Evolutionary conservation across 2,888 invertebrate genomes (phyloP), one percentile per base, ranked within the genome.

Genomic region (Pseudococcus viburni): DNA sequence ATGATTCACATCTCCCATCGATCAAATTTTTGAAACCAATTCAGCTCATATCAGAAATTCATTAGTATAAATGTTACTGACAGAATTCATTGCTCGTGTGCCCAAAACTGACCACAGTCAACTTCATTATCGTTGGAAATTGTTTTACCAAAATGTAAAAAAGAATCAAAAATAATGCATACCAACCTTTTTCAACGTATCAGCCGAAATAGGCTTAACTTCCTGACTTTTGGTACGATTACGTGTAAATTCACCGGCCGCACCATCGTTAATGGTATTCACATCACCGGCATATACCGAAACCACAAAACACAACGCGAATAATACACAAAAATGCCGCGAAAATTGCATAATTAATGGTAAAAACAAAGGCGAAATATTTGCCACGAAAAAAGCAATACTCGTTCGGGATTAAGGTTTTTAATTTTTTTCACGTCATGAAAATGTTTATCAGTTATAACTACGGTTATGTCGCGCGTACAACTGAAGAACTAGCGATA

Each of bases 401-500:
- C 51, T 51, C 51, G 26, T 51, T 5, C 51, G 15, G 51, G 4
- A 15, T 51, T 51, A 59, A 59, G 15, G 12, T 12, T 19, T 64
- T 7, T 8, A 64, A 2, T 73, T 73, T 73, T 73, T 73, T 33
- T 33, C 68, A 73, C 68, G 68, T 26, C 68, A 73, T 73, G 68
- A 33, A 73, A 73, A 26, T 73, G 26, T 73, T 73, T 73, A 22
- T 73, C 15, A 73, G 26, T 33, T 73, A 73, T 73, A 73, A 73
- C 68, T 73, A 73, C 68, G 51, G 51, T 51, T 87, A 33, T 80
- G 87, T 80, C 87, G 80, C 77, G 77, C 77, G 77, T 87, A 17
- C 55, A 48, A 87, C 87, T 87, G 87, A 87, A 77, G 80, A 80
- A 55, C 39, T 55, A 80, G 55, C 77, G 77, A 87, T 87, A 87